Conservation (phyloP, 2,797 vertebrate genomes). For the Myotis daubentonii region DNA sequence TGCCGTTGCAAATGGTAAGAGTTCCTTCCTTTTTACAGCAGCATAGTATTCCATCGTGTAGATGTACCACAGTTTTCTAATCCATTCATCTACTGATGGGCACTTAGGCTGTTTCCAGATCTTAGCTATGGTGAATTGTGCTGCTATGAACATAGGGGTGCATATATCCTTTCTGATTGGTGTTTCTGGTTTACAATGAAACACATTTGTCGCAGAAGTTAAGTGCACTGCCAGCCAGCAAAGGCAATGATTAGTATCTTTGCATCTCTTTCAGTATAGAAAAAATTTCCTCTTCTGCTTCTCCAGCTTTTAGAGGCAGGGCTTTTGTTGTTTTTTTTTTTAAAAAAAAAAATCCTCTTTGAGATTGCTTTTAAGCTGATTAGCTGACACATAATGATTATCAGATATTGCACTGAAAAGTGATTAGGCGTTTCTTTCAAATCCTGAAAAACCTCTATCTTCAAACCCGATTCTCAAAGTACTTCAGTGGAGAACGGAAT, state of each 20-base stretch:
- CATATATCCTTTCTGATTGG: no score
- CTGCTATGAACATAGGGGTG: no score
- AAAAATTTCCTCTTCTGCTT: neutral
- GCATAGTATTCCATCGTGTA: no score
- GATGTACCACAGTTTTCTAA: no score
- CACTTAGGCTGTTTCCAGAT: no score
- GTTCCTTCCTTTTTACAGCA: no score
- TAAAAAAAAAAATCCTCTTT: constrained; percentile 40
- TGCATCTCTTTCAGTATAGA: neutral
- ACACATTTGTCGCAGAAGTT: constrained; percentile 21
- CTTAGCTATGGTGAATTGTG: no score
- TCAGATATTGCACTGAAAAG: neutral
- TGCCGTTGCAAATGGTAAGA: no score
- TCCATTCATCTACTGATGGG: no score
- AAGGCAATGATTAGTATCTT: constrained; percentile 36
- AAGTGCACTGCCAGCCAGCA: constrained; percentile 6
- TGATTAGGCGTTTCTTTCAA: neutral
- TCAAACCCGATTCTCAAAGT: constrained; percentile 11
- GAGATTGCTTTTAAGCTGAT: constrained; percentile 36
- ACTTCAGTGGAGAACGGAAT: constrained; percentile 23
- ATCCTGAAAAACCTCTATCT: neutral
- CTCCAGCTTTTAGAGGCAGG: neutral
- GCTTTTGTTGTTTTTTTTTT: neutral
- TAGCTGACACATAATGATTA: constrained; percentile 38
- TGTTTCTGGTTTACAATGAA: constrained; percentile 42